A percentile compares a stretch with the other conserved stretches of the same genome.
These are phyloP conservation scores for Phasia obesa DNA, from an alignment of 2,888 invertebrate species.

Conservation along the genomic window DNA sequence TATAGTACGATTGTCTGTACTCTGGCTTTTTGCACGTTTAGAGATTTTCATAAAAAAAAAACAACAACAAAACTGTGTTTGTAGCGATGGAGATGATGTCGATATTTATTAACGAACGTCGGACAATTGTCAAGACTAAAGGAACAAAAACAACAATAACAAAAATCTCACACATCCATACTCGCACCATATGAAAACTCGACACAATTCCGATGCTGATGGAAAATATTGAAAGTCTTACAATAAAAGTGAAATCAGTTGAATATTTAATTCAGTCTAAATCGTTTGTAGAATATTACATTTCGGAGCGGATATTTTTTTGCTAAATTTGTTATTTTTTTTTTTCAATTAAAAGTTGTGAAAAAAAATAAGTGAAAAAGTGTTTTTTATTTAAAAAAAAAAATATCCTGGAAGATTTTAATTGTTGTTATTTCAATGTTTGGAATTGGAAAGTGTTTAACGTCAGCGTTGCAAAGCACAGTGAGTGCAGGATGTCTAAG, in stretches of 20 bases:
- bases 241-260: constrained; percentile 70
- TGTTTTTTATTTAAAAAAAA: not conserved
- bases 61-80: constrained; percentile 19
- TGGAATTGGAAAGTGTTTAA: constrained; percentile 77
- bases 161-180: constrained; percentile 10
- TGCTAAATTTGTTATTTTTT: not conserved
- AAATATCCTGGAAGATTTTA: constrained; percentile 16
- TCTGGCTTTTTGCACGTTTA: not conserved
- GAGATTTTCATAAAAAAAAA: constrained; percentile 24
- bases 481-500: constrained; percentile 41
- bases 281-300: constrained; percentile 46
- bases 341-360: not conserved
- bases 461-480: constrained; percentile 72
- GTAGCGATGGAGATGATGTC: constrained; percentile 20
- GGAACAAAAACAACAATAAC: constrained; percentile 14
- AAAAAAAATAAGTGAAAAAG: too few species aligned
- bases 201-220: constrained; percentile 28
- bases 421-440: constrained; percentile 74
- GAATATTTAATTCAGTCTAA: constrained; percentile 60
- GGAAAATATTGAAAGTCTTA: constrained; percentile 61
- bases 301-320: constrained; percentile 16
- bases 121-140: constrained; percentile 43
- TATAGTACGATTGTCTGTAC: not conserved
- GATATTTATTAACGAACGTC: constrained; percentile 51
- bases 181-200: constrained; percentile 38